Base-by-base conservation (phyloP, 2,113 vertebrate species). In the Mustela nigripes region DNA sequence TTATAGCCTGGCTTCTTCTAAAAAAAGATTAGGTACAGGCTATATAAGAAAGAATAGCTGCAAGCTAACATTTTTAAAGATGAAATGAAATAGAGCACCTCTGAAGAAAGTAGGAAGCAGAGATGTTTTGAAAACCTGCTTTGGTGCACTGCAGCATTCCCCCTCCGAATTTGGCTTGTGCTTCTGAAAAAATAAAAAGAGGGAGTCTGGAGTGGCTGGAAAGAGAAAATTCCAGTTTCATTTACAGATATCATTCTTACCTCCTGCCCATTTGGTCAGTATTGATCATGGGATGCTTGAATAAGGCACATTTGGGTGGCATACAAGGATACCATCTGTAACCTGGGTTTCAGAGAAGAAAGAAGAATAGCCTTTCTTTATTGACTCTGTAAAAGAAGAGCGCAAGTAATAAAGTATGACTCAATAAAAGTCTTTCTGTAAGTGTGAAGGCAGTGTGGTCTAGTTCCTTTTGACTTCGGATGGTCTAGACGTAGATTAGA, bases 1-100 rank as follows among this genome's bases (percentile, higher is more conserved):
- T 94, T 97, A 93, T 92, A 97, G 58, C 50, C 12, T 93, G 56
- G 16, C 16, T 88, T 31, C 21, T 90, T 96, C 45, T 76, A 85
- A 76, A 84, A 84, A 84, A 96, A 76, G 12, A 56, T 89, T 81
- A 74, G 36, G 39, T 91, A 48, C 18, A 76, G 39, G 18, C 90
- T 93, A 28, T 31, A 74, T 84, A 81, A 56, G 76, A 97, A 97
- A 97, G 42, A 82, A 69, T 62, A 62, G 36, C 39, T 31, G 56
- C 31, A 85, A 93, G 73, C 39, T 78, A 88, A 94, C 53, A 12
- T 89, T 96, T 92, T 94, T n/a, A 81, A 85, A 94, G 39, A 56
- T 87, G 21, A 92, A 95, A 90, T 60, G 83, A 86, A 96, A 86
- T 81, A 86, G 81, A 87, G 10, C 36, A 15, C 48, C 58, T 91